phyloP scores from a whole-genome alignment of 2,888 invertebrate genomes.

The Gari tellinella region DNA sequence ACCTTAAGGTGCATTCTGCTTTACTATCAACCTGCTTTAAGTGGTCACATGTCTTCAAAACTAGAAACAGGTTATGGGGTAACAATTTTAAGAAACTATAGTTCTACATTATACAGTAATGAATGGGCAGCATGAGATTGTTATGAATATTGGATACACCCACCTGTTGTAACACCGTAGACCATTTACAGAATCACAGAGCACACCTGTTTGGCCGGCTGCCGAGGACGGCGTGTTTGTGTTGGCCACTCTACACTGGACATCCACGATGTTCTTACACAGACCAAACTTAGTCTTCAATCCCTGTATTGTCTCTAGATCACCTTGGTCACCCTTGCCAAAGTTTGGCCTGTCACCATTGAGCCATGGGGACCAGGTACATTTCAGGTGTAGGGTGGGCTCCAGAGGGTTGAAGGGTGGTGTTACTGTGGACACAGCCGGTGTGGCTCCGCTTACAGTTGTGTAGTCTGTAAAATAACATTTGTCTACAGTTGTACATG shows the following conservation, averaged over 20 bases:
- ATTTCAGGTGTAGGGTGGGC: slow-evolving; percentile 51
- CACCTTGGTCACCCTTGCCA: slow-evolving; percentile 63
- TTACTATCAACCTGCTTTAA: too few relatives aligned
- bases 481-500: too few relatives aligned
- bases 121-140: too few relatives aligned
- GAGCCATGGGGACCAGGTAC: slow-evolving; percentile 76
- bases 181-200: slow-evolving; percentile 76
- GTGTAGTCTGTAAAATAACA: not conserved
- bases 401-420: slow-evolving; percentile 26
- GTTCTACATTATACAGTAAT: too few relatives aligned
- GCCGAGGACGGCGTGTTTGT: slow-evolving; percentile 56
- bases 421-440: slow-evolving; percentile 46
- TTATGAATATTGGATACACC: too few relatives aligned
- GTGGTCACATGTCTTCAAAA: too few relatives aligned
- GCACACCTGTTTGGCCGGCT: slow-evolving; percentile 74
- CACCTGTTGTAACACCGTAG: slow-evolving; percentile 77
- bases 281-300: slow-evolving; percentile 69
- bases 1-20: too few relatives aligned
- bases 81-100: too few relatives aligned
- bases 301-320: slow-evolving; percentile 67
- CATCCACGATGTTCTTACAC: slow-evolving; percentile 70
- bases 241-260: slow-evolving; percentile 69
- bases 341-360: slow-evolving; percentile 69
- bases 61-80: too few relatives aligned
- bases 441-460: slow-evolving; percentile 18